Evolutionary conservation across 2,888 invertebrate species (phyloP), one percentile per base, ranked within the genome.

Genomic region (Apomyelois bistriatella): DNA sequence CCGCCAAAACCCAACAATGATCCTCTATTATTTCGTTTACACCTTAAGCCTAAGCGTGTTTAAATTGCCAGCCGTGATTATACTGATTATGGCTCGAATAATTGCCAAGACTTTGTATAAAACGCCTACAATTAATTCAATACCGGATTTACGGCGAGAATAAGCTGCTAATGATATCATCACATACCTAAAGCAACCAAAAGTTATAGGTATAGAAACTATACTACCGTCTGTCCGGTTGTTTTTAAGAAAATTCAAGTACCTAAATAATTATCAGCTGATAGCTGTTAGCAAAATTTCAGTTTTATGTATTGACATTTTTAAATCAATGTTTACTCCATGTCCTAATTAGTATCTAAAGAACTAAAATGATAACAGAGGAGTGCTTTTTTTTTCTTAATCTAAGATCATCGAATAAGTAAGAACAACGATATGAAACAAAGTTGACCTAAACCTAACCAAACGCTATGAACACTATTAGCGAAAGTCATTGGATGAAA

Each of bases 401-500:
- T n/a, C n/a, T n/a, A n/a, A n/a, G n/a, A n/a, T n/a, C n/a, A n/a
- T n/a, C n/a, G n/a, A n/a, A n/a, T n/a, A n/a, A n/a, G n/a, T n/a
- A n/a, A n/a, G 50, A 40, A 54, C 46, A 55, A 48, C 37, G 1
- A 37, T 3, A 37, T 13, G 7, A 3, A 10, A 32, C 7, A 32
- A 32, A 32, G 8, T 7, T 6, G 15, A 38, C 6, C 15, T 40
- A 16, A 40, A 40, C 9, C 6, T 15, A 40, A 16, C 9, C 15
- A 8, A 40, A 1, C 8, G 16, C 32, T 32, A 16, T 5, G 9
- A 4, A 40, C 15, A 10, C 13, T 32, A 5, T 46, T 12, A 32
- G 74, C 66, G 77, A 80, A 79, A 79, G 79, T 71, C 36, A 57
- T 59, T 66, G 66, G 57, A 61, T 58, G 64, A 65, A 65, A 70